Percentiles rank a stretch among this genome's conserved stretches.
Evolutionary conservation across 2,113 vertebrate genomes (phyloP).

Genomic region (Oreotrochilus melanogaster): DNA sequence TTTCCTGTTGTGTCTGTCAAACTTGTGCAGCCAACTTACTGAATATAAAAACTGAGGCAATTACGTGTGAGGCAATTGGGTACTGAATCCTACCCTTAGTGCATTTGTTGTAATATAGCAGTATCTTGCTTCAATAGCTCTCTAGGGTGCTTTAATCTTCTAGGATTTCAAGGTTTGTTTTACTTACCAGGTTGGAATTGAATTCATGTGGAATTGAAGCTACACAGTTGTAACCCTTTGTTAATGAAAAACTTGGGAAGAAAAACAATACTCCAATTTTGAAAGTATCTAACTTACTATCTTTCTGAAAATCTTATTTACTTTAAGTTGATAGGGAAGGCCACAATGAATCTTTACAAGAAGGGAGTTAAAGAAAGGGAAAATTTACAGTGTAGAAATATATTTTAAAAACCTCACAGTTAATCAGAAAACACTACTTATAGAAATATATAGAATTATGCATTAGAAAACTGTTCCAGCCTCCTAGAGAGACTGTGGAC

Average conservation of each 20-base stretch:
- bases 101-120: neutral
- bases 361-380: neutral
- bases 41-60: neutral
- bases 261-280: neutral
- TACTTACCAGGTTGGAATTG: neutral
- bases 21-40: neutral
- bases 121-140: slow-evolving; percentile 4
- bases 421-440: neutral
- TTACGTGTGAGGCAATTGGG: neutral
- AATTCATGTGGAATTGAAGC: neutral
- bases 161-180: slow-evolving; percentile 30
- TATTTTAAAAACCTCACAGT: accelerated
- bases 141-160: neutral
- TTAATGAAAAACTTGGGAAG: neutral
- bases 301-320: neutral
- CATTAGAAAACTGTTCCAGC: neutral
- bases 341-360: neutral
- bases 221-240: neutral
- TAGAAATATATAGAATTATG: neutral
- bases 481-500: neutral
- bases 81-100: neutral
- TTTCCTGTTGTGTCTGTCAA: neutral
- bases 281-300: neutral
- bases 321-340: neutral
- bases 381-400: neutral